These are phyloP conservation scores for Tetraneura akinire DNA, from an alignment of 1,140 invertebrate genomes.

Conservation along the genomic window DNA sequence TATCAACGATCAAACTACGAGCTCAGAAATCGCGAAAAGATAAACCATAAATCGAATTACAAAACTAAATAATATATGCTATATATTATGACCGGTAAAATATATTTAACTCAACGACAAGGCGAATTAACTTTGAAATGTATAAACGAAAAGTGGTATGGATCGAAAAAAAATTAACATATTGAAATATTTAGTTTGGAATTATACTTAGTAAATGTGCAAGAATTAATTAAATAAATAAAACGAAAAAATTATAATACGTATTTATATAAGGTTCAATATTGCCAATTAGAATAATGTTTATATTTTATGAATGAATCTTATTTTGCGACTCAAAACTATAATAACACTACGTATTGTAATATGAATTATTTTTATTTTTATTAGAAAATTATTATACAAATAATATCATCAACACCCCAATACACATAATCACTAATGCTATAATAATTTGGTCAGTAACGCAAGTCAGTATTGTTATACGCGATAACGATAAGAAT, in stretches of 20 bases:
- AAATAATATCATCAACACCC: too few relatives aligned
- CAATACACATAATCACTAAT: too few relatives aligned
- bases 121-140: neutral
- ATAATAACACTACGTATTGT: neutral
- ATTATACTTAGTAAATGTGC: neutral
- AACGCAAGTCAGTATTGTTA: too few relatives aligned
- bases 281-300: neutral
- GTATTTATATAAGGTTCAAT: conserved; percentile 14
- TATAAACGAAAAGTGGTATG: neutral
- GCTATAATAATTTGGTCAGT: too few relatives aligned
- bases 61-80: too few relatives aligned
- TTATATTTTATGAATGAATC: neutral
- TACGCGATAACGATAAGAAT: too few relatives aligned
- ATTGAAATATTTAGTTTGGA: neutral
- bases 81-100: neutral
- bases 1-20: neutral
- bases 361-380: too few relatives aligned
- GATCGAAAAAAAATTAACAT: neutral
- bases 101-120: neutral
- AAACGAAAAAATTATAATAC: conserved; percentile 17
- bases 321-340: neutral
- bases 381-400: too few relatives aligned
- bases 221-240: neutral
- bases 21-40: neutral
- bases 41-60: too few relatives aligned